Conservation (phyloP, 2,113 vertebrate genomes). For the Chiloscyllium plagiosum region DNA sequence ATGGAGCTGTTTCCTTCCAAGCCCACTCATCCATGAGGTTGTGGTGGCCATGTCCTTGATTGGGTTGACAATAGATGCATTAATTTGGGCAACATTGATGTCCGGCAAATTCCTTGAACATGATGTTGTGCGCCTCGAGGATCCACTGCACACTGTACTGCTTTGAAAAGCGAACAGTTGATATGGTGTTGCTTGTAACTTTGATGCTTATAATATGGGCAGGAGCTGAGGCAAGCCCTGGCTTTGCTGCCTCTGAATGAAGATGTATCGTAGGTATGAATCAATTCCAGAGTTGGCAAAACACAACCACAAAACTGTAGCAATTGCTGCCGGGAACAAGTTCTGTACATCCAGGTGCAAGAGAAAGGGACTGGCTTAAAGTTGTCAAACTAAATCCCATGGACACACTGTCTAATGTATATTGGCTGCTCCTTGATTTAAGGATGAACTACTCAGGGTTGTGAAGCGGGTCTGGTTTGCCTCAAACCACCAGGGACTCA, state of each 20-base stretch:
- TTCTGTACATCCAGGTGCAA: background rate
- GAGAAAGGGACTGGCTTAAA: background rate
- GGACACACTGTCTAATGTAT: background rate
- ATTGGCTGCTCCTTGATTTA: background rate
- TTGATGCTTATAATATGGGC: background rate
- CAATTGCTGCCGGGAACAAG: background rate
- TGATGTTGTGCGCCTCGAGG: background rate
- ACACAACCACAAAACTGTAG: background rate
- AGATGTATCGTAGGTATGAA: background rate
- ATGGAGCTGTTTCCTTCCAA: background rate
- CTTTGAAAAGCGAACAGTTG: background rate
- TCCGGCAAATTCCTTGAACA: background rate
- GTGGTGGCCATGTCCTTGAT: background rate
- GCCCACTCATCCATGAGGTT: background rate
- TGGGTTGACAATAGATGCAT: background rate
- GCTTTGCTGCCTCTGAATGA: background rate
- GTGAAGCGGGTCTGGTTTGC: too few relatives aligned
- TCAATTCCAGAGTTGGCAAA: conserved; percentile 22
- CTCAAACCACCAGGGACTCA: background rate
- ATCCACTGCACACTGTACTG: background rate
- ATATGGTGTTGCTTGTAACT: background rate
- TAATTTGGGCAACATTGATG: background rate
- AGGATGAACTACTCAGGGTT: background rate
- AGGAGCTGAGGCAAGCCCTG: background rate
- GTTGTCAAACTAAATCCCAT: too few relatives aligned